Evolutionary conservation across 2,797 vertebrate genomes (phyloP), one percentile per base, ranked within the genome.

Genomic region (Coracias cyanogaster): DNA sequence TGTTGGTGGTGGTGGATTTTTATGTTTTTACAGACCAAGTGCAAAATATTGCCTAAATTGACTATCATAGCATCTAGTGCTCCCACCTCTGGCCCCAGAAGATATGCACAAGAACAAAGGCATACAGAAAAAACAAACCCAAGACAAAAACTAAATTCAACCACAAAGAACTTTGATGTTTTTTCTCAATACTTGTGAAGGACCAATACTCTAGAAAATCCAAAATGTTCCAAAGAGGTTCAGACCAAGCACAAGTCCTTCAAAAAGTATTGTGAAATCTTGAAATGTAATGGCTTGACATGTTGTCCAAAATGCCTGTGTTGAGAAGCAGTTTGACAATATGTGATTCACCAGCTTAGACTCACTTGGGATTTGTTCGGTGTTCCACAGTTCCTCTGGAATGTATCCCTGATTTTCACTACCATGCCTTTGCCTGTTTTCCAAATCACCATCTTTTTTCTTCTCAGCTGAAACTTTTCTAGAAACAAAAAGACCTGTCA

Each of bases 361-460:
- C 97, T 97, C 86, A 98, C 98, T 11, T 89, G 89, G 35, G 46
- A 66, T 89, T 69, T 74, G 39, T n/a, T 86, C 72, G 29, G 45
- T 28, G 11, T 67, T 65, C 81, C 35, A 66, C 7, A 5, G 9
- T 37, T 97, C 97, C 12, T 98, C 97, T 12, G 96, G 92, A 74
- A 60, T 85, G 65, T 97, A 98, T n/a, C 95, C 97, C 39, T 58
- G 83, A 93, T 98, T 98, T 74, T 96, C 96, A 1, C 91, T 96
- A 31, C 97, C 97, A 4, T 21, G 90, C 52, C 83, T 87, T 52
- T 80, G 67, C 28, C 79, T 66, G 25, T 46, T 88, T 82, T 93
- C 92, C 7, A 39, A 16, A 83, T 62, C 26, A 1, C 60, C 87
- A 39, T 90, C 67, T 37, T 73, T 86, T 15, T 80, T 88, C 55